phyloP scores from a whole-genome alignment of 2,888 invertebrate genomes.

The Folsomia candida region DNA sequence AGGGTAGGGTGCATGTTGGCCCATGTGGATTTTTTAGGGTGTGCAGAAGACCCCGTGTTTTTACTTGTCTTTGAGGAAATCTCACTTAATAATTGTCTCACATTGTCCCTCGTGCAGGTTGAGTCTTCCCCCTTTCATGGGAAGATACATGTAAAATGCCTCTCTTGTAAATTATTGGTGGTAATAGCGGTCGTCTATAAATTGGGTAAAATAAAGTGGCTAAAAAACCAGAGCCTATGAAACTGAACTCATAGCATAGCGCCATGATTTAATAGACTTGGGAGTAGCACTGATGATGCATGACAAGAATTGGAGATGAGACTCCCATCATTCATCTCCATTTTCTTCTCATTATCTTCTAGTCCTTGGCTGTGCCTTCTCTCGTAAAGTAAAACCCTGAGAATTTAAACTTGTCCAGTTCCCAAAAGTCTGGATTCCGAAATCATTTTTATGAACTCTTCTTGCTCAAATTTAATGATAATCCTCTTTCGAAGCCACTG shows the following conservation, averaged over 20 bases:
- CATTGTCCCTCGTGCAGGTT: too few species aligned
- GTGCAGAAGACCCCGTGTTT: too few species aligned
- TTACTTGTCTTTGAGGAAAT: not conserved
- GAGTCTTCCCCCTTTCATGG: too few species aligned
- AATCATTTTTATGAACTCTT: slow-evolving; percentile 4
- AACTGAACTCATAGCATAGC: not conserved
- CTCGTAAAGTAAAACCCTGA: slow-evolving; percentile 31
- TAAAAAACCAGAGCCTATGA: not conserved
- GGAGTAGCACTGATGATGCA: slow-evolving; percentile 28
- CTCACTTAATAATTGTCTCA: too few species aligned
- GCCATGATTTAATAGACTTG: too few species aligned
- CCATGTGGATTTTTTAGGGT: not conserved
- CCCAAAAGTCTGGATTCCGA: slow-evolving; percentile 26
- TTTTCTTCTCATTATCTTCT: not conserved
- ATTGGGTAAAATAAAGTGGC: not conserved
- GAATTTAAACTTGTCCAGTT: slow-evolving; percentile 37
- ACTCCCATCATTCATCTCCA: not conserved
- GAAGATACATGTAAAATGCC: too few species aligned
- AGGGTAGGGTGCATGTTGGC: not conserved
- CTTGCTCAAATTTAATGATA: not conserved
- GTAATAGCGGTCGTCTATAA: not conserved
- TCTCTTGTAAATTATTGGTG: not conserved
- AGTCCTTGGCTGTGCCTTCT: not conserved
- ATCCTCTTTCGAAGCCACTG: not conserved
- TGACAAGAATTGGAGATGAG: slow-evolving; percentile 27